A percentile compares a stretch with the other conserved stretches of the same genome.
phyloP scores from a whole-genome alignment of 2,888 invertebrate species.

The Molanna angustata region DNA sequence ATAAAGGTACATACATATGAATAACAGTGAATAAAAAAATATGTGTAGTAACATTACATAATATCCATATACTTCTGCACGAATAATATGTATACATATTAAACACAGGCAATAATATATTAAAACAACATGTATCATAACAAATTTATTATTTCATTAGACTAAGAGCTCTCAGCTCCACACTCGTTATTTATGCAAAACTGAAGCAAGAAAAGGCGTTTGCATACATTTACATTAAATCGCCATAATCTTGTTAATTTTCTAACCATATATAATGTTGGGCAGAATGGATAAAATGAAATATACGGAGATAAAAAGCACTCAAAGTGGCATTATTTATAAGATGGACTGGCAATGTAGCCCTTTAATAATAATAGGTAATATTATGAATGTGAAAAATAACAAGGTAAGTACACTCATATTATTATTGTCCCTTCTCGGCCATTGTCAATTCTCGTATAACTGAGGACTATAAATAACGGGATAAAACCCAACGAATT shows the following conservation, averaged over 20 bases:
- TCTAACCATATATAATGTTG: conserved; percentile 18
- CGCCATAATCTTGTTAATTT: conserved; percentile 17
- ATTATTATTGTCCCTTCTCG: conserved; percentile 11
- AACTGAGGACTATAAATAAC: conserved; percentile 31
- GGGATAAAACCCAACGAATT: conserved; percentile 33
- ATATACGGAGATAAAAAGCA: conserved; percentile 22
- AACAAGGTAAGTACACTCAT: background rate
- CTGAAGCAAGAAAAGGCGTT: conserved; percentile 5
- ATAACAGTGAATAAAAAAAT: too few relatives aligned
- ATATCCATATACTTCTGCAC: too few relatives aligned
- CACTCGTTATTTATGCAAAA: background rate
- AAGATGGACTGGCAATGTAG: conserved; percentile 22
- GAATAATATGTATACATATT: too few relatives aligned
- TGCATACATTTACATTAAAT: conserved; percentile 21
- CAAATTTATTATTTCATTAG: too few relatives aligned
- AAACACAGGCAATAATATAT: too few relatives aligned
- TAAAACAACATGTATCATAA: too few relatives aligned
- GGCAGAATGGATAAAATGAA: conserved; percentile 10
- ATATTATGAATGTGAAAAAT: conserved; percentile 3
- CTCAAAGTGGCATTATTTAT: conserved; percentile 30
- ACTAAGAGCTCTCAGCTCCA: too few relatives aligned
- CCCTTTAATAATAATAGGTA: too few relatives aligned
- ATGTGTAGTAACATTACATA: too few relatives aligned
- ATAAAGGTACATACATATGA: too few relatives aligned
- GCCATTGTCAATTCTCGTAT: conserved; percentile 19